These are phyloP conservation scores for Aythya fuligula DNA, from an alignment of 2,797 vertebrate genomes.

Conservation along the genomic window DNA sequence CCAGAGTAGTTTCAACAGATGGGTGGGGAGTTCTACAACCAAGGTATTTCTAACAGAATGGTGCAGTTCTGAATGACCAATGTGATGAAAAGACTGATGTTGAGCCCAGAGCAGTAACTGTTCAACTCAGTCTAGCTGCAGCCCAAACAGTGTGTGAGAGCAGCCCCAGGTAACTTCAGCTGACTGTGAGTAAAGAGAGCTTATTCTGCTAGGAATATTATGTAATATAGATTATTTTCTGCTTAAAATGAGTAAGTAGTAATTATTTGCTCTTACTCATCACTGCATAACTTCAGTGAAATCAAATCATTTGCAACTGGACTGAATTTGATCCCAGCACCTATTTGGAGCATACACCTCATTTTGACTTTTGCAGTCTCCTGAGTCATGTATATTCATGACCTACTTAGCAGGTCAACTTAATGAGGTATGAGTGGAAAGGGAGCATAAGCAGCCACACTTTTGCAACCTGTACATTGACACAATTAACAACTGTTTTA, in stretches of 20 bases:
- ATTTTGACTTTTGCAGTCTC: background rate
- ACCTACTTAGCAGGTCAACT: background rate
- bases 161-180: background rate
- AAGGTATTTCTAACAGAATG: background rate
- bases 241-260: background rate
- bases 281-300: background rate
- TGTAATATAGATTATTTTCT: background rate
- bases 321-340: background rate
- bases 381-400: no score
- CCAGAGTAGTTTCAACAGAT: background rate
- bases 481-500: background rate
- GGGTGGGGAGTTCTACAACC: background rate
- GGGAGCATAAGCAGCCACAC: background rate
- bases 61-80: background rate
- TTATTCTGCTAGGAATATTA: background rate
- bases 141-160: background rate
- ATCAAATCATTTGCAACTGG: background rate
- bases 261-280: background rate
- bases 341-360: background rate
- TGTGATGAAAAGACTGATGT: background rate
- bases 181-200: accelerated
- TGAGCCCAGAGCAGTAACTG: background rate
- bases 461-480: background rate
- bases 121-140: background rate
- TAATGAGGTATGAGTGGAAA: background rate